Evolutionary conservation across 2,888 invertebrate species (phyloP).

Genomic region (Folsomia manolachei): DNA sequence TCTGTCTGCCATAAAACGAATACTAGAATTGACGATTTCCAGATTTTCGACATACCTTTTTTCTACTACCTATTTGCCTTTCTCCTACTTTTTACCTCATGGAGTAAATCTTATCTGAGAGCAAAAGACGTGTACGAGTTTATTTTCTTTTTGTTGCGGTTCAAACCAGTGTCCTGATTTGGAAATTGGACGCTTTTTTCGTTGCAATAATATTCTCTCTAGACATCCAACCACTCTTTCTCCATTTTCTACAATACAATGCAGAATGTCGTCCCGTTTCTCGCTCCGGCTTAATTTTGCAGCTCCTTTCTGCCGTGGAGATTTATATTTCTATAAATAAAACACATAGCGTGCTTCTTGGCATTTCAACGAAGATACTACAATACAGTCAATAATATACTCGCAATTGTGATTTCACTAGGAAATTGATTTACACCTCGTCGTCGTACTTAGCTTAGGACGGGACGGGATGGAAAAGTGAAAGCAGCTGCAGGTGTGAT

Average conservation of each 20-base stretch:
- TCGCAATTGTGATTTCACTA: neutral
- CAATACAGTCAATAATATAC: neutral
- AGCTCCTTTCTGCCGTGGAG: neutral
- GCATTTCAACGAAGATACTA: neutral
- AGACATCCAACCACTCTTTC: neutral
- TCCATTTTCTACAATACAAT: neutral
- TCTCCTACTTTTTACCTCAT: too few relatives aligned
- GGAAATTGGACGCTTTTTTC: neutral
- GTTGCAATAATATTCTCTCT: neutral
- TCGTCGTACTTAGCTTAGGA: too few relatives aligned
- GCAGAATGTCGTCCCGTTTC: neutral
- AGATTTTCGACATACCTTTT: too few relatives aligned
- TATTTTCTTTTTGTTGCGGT: neutral
- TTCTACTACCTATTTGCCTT: too few relatives aligned
- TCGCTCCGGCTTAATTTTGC: too few relatives aligned
- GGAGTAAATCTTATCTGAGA: too few relatives aligned
- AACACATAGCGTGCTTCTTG: neutral
- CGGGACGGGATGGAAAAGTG: neutral
- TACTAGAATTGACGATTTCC: neutral
- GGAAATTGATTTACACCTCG: neutral
- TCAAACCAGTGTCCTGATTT: neutral
- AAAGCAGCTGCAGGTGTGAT: neutral
- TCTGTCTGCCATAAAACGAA: neutral
- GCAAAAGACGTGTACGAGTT: neutral
- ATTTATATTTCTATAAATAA: neutral